A percentile compares a stretch with the other conserved stretches of the same genome.
Evolutionary conservation across 2,888 invertebrate genomes (phyloP).

Genomic region (Polyommatus iphigenia): DNA sequence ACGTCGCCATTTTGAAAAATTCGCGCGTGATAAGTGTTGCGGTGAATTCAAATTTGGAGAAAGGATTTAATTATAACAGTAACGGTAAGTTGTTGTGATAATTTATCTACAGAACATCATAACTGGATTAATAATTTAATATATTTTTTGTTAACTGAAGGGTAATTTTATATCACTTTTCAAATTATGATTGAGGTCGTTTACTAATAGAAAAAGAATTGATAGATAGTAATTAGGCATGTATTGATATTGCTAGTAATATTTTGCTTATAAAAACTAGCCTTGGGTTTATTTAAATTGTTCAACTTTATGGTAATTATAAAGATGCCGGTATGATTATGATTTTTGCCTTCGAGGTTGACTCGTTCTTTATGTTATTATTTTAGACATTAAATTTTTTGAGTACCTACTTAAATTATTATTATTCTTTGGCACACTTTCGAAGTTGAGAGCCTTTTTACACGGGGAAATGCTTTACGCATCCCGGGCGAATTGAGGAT

Average conservation of each 20-base stretch:
- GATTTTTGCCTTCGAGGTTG: not conserved
- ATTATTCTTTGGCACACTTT: not conserved
- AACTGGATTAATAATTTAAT: not conserved
- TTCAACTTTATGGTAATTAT: not conserved
- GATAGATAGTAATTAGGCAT: not conserved
- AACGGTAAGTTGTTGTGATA: not conserved
- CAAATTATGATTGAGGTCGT: not conserved
- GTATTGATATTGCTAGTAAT: not conserved
- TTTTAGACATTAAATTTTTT: not conserved
- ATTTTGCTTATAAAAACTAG: not conserved
- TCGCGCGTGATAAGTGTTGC: slow-evolving; percentile 2
- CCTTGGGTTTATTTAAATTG: not conserved
- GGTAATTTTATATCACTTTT: not conserved
- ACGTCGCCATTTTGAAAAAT: slow-evolving; percentile 19
- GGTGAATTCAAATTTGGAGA: slow-evolving; percentile 12
- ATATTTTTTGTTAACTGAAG: not conserved
- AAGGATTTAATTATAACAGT: not conserved
- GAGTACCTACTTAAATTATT: not conserved
- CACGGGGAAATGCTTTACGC: too few relatives aligned
- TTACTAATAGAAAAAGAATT: not conserved
- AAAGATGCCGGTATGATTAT: not conserved
- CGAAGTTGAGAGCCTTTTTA: not conserved
- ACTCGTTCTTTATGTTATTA: not conserved
- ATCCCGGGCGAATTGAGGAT: too few relatives aligned
- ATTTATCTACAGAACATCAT: not conserved